A percentile compares a stretch with the other conserved stretches of the same genome.
phyloP scores from a whole-genome alignment of 1,140 invertebrate genomes.

The Brevipalpus yothersi region DNA sequence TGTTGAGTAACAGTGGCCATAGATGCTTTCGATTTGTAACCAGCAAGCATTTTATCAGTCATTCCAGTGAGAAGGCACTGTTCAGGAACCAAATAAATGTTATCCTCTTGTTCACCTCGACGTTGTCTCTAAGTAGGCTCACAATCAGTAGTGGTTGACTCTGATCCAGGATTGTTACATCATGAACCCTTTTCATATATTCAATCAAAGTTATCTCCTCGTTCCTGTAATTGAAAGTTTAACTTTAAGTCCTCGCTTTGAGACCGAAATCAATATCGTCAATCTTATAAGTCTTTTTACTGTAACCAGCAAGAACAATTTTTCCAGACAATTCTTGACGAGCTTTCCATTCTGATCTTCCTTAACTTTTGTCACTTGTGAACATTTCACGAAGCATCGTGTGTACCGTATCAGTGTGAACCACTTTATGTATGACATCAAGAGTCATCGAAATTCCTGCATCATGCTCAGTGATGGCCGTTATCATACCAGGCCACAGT shows the following conservation, averaged over 20 bases:
- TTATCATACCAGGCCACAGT: slow-evolving; percentile 26
- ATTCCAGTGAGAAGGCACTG: slow-evolving; percentile 20
- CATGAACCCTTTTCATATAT: slow-evolving; percentile 21
- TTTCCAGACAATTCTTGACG: slow-evolving; percentile 10
- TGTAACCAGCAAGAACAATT: slow-evolving; percentile 23
- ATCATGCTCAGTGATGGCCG: slow-evolving; percentile 52
- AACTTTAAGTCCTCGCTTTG: slow-evolving; percentile 15
- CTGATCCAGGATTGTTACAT: slow-evolving; percentile 17
- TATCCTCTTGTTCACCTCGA: slow-evolving; percentile 2
- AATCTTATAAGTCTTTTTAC: slow-evolving; percentile 24
- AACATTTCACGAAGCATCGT: not conserved
- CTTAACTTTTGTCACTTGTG: too few species aligned
- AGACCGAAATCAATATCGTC: slow-evolving; percentile 25
- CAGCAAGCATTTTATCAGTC: slow-evolving; percentile 13
- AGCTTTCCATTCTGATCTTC: too few species aligned
- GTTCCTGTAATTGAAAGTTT: slow-evolving; percentile 17
- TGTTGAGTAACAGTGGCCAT: slow-evolving; percentile 45
- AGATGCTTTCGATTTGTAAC: slow-evolving; percentile 22
- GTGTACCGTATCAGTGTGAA: slow-evolving; percentile 22
- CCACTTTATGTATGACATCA: slow-evolving; percentile 48
- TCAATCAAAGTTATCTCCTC: slow-evolving; percentile 15
- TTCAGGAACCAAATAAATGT: slow-evolving; percentile 18
- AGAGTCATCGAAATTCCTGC: slow-evolving; percentile 36
- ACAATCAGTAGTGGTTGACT: slow-evolving; percentile 19
- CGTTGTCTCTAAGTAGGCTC: slow-evolving; percentile 10